Base-by-base conservation (phyloP, 2,113 vertebrate genomes). In the Sitta europaea region DNA sequence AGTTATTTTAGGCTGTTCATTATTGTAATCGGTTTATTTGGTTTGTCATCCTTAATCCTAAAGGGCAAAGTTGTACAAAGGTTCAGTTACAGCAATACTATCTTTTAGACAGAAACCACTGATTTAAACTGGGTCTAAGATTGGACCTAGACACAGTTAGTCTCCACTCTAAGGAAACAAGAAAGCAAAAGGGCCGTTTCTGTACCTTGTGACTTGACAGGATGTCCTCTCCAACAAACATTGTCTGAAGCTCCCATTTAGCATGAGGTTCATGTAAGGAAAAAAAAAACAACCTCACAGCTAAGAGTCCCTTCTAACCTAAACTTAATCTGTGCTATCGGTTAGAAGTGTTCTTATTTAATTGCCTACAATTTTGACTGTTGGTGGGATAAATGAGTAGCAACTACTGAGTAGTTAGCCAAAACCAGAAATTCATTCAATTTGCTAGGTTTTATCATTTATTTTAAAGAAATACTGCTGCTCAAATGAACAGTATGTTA, bases 191-290 rank as follows among this genome's bases (percentile, higher is more conserved):
- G 9, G 5, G 5, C 6, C 6, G 22, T 23, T 43, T 68, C 14
- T 36, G 22, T 33, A 33, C 12, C 8, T 28, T 27, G 18, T 43
- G 6, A 28, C 45, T 68, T 1, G 0, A 38, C 1, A 11, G 18
- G 6, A 45, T 19, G 14, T 5, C 8, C 33, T 68, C 18, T 53
- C 22, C 18, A 51, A 36, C 5, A 59, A 59, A 59, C 7, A 27
- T 75, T 23, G 11, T 19, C 11, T 38, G 47, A 61, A 28, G 14
- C 6, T 61, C 19, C 33, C 6, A n/a, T 43, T 53, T 23, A 53
- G 14, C 33, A 38, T 13, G 36, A 61, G 15, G n/a, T 28, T 53
- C 10, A 18, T 5, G 8, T 28, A 35, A 47, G 29, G 4, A 24
- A 42, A 43, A 85, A 57, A 4, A 10, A 2, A 38, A 7, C 8